Evolutionary conservation across 1,140 invertebrate genomes (phyloP).

Genomic region (Trichonephila clavata): DNA sequence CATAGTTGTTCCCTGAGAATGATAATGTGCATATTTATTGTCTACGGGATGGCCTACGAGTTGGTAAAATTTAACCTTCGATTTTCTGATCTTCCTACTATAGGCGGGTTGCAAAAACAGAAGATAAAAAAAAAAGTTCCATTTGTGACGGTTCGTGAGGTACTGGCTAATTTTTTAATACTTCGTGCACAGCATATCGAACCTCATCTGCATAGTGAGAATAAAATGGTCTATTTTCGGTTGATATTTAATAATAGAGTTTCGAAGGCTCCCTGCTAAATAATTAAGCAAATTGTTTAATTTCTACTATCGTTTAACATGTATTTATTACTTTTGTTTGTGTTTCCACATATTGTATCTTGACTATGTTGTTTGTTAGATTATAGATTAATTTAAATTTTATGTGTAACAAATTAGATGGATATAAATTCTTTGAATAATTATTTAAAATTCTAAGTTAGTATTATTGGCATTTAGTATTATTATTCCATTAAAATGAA

Average conservation of each 20-base stretch:
- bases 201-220: constrained; percentile 50
- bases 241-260: constrained; percentile 37
- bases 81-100: not conserved
- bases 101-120: constrained; percentile 3
- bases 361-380: too few relatives aligned
- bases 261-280: not conserved
- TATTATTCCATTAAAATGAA: too few relatives aligned
- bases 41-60: not conserved
- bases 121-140: constrained; percentile 22
- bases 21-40: constrained; percentile 66
- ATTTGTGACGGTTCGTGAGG: constrained; percentile 33
- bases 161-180: constrained; percentile 50
- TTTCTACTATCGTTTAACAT: too few relatives aligned
- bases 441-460: too few relatives aligned
- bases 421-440: too few relatives aligned
- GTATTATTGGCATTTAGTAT: too few relatives aligned
- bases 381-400: too few relatives aligned
- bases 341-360: too few relatives aligned
- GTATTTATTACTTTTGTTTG: too few relatives aligned
- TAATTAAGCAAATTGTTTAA: not conserved
- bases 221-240: constrained; percentile 40
- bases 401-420: too few relatives aligned
- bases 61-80: constrained; percentile 29
- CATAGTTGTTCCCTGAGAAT: constrained; percentile 42
- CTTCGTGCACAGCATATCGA: constrained; percentile 46